A percentile compares a stretch with the other conserved stretches of the same genome.
phyloP scores from a whole-genome alignment of 2,888 invertebrate species.

The Villa cingulata region DNA sequence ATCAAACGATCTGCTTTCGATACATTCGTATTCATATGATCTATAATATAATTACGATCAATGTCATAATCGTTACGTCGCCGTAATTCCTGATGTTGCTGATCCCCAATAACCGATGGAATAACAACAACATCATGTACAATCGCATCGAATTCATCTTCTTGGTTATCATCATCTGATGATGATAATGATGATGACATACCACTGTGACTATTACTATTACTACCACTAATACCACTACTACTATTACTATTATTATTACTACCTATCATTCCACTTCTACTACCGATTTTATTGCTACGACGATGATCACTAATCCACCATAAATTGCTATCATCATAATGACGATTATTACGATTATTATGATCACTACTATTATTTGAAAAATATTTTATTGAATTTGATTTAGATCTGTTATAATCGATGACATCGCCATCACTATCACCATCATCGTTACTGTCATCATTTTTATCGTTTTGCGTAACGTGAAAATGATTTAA shows the following conservation, averaged over 20 bases:
- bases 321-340: too few species aligned
- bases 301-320: too few species aligned
- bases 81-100: slow-evolving; percentile 4
- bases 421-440: background rate
- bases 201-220: background rate
- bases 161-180: background rate
- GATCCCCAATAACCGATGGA: slow-evolving; percentile 8
- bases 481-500: background rate
- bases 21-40: slow-evolving; percentile 17
- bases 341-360: background rate
- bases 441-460: background rate
- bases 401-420: background rate
- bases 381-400: background rate
- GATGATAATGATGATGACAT: background rate
- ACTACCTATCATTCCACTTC: too few species aligned
- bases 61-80: slow-evolving; percentile 7
- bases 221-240: too few species aligned
- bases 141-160: background rate
- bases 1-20: slow-evolving; percentile 40
- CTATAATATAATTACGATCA: slow-evolving; percentile 7
- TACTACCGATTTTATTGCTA: too few species aligned
- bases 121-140: slow-evolving; percentile 1
- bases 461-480: background rate
- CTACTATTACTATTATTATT: slow-evolving; percentile 5
- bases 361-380: background rate